Evolutionary conservation across 1,140 invertebrate species (phyloP).

Genomic region (Diuraphis noxia): DNA sequence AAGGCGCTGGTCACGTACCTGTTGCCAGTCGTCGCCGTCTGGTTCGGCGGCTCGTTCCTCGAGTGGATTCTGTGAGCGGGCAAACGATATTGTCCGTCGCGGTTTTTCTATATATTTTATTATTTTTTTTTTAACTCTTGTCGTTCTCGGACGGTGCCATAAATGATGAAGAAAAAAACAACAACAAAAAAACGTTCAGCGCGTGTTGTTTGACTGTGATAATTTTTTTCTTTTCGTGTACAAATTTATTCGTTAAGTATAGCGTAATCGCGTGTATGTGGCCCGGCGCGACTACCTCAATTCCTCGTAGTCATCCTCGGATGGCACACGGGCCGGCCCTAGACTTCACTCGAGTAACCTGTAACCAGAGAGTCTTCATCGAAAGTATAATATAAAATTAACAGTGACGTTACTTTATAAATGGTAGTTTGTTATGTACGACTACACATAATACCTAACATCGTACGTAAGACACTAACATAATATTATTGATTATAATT

Average conservation of each 20-base stretch:
- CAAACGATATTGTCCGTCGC: background rate
- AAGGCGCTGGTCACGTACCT: constrained; percentile 74
- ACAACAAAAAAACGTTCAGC: constrained; percentile 6
- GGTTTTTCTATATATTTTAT: background rate
- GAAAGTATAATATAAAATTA: background rate
- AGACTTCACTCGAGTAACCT: background rate
- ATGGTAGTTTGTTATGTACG: background rate
- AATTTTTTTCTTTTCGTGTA: constrained; percentile 6
- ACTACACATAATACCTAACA: background rate
- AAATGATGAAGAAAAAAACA: background rate
- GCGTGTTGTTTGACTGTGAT: constrained; percentile 43
- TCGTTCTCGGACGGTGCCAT: constrained; percentile 38
- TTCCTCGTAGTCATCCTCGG: background rate
- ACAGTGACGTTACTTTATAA: background rate
- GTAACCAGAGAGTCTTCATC: background rate
- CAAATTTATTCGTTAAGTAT: background rate
- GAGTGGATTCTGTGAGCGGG: constrained; percentile 64
- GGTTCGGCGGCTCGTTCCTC: constrained; percentile 78
- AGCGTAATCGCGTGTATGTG: background rate
- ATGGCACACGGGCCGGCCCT: background rate
- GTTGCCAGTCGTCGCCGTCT: constrained; percentile 77
- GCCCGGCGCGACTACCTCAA: background rate
- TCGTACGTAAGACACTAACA: background rate
- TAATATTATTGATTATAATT: background rate
- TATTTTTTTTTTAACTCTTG: constrained; percentile 13